Percentiles rank a stretch among this genome's conserved stretches.
Evolutionary conservation across 1,140 invertebrate genomes (phyloP).

Genomic region (Formica exsecta): DNA sequence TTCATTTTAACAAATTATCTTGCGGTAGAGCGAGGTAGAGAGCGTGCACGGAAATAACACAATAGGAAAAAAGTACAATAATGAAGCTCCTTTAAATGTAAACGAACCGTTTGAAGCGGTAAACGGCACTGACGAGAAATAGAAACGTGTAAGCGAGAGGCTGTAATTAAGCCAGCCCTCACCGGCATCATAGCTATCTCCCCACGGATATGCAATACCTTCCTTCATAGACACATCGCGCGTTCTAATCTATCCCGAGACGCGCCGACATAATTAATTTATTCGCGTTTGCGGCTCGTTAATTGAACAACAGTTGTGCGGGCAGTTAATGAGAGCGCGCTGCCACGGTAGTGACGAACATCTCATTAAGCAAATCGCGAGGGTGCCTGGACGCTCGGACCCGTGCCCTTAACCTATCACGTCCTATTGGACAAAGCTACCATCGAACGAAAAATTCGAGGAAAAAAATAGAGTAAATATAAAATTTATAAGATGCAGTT

Average conservation of each 20-base stretch:
- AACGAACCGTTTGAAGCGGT: conserved; percentile 60
- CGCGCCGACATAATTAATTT: conserved; percentile 69
- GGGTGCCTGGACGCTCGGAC: conserved; percentile 16
- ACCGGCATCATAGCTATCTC: conserved; percentile 26
- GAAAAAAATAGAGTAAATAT: background rate
- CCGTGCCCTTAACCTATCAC: background rate
- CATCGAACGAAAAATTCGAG: no score
- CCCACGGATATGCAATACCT: conserved; percentile 61
- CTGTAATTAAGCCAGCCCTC: conserved; percentile 70
- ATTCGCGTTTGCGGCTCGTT: conserved; percentile 58
- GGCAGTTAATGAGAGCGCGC: conserved; percentile 56
- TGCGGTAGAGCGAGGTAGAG: background rate
- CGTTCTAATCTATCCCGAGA: conserved; percentile 58
- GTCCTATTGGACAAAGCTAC: background rate
- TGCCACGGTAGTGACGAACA: conserved; percentile 4
- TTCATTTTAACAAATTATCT: conserved; percentile 30
- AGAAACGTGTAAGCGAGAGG: conserved; percentile 73
- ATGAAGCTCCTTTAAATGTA: conserved; percentile 52
- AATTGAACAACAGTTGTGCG: conserved; percentile 47
- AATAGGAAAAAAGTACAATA: conserved; percentile 45
- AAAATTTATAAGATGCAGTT: background rate
- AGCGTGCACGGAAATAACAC: conserved; percentile 18
- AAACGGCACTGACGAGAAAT: conserved; percentile 68
- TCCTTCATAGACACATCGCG: conserved; percentile 49
- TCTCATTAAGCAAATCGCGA: conserved; percentile 46